Conservation (phyloP, 2,888 invertebrate genomes). For the Eupithecia abbreviata region DNA sequence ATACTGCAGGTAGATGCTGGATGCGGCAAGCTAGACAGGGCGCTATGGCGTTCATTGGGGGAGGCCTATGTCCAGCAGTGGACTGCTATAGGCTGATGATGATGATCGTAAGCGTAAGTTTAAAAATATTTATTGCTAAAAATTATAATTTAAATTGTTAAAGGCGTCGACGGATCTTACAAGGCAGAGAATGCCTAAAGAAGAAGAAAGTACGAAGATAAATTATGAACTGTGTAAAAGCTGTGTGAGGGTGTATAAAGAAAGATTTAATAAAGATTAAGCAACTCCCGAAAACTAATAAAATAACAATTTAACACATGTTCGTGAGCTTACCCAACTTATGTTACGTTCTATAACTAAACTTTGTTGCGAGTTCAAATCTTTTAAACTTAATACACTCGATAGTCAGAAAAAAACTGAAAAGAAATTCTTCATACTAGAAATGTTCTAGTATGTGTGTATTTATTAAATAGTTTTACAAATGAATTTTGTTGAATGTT, state of each 20-base stretch:
- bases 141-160: background rate
- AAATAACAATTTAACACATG: slow-evolving; percentile 34
- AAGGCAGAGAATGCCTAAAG: background rate
- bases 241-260: slow-evolving; percentile 16
- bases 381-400: slow-evolving; percentile 12
- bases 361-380: slow-evolving; percentile 17
- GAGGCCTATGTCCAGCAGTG: too few relatives aligned
- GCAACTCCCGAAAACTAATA: slow-evolving; percentile 26
- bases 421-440: too few relatives aligned
- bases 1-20: too few relatives aligned
- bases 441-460: too few relatives aligned
- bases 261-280: slow-evolving; percentile 24
- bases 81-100: too few relatives aligned
- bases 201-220: slow-evolving; percentile 11
- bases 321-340: slow-evolving; percentile 18
- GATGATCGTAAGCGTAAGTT: too few relatives aligned
- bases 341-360: slow-evolving; percentile 17
- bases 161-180: background rate
- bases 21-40: too few relatives aligned
- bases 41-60: too few relatives aligned
- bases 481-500: too few relatives aligned
- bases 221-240: slow-evolving; percentile 6
- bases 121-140: too few relatives aligned
- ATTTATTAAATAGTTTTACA: too few relatives aligned
- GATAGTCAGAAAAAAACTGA: background rate